Conservation (phyloP, 1,140 invertebrate genomes). For the Panulirus ornatus region DNA sequence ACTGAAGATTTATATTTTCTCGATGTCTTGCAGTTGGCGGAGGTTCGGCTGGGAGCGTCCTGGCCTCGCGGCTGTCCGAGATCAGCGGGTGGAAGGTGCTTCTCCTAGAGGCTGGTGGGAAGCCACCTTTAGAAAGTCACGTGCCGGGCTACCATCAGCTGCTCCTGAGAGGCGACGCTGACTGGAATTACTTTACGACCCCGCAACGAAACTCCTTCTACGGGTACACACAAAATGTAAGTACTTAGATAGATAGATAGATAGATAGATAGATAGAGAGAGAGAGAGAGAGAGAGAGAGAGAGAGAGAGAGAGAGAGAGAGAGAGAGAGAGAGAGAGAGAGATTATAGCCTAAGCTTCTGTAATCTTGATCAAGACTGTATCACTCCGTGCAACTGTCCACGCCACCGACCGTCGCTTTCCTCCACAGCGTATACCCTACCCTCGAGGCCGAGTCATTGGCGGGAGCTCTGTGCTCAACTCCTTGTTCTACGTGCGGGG, state of each 20-base stretch:
- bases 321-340: too few relatives aligned
- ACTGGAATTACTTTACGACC: conserved; percentile 41
- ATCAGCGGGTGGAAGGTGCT: conserved; percentile 88
- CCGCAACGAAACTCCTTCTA: neutral
- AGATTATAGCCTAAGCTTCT: too few relatives aligned
- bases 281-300: too few relatives aligned
- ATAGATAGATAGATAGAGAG: neutral
- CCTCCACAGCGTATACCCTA: conserved; percentile 79
- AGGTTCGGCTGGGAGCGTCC: conserved; percentile 91
- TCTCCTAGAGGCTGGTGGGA: conserved; percentile 91
- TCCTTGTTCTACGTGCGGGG: conserved; percentile 81
- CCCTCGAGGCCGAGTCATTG: conserved; percentile 88
- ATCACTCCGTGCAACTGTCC: too few relatives aligned
- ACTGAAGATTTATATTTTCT: too few relatives aligned
- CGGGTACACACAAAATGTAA: conserved; percentile 2
- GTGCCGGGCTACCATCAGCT: conserved; percentile 38
- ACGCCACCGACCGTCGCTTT: too few relatives aligned
- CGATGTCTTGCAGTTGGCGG: conserved; percentile 86
- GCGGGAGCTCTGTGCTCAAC: conserved; percentile 90
- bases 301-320: too few relatives aligned
- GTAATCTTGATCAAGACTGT: too few relatives aligned
- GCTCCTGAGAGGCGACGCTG: neutral
- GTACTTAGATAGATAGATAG: neutral
- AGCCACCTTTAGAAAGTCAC: conserved; percentile 81
- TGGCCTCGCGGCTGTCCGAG: conserved; percentile 91